Evolutionary conservation across 2,888 invertebrate species (phyloP).

Genomic region (Aleiodes leptofemur): DNA sequence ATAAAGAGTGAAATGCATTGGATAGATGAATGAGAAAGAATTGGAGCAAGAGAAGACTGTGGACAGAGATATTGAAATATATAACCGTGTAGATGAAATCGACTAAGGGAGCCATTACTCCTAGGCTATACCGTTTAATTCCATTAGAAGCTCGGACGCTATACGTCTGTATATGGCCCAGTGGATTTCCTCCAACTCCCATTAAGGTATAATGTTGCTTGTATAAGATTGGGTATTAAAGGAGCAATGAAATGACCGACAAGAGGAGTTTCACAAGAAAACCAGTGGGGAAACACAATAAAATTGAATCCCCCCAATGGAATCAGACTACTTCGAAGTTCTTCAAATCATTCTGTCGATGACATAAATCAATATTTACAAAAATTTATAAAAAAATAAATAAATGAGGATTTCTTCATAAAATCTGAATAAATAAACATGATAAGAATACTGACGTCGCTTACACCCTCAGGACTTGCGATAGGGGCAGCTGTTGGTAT

Average conservation of each 20-base stretch:
- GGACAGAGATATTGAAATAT: constrained; percentile 14
- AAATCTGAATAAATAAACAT: too few species aligned
- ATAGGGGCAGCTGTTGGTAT: constrained; percentile 73
- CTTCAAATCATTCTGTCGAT: too few species aligned
- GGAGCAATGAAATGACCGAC: neutral
- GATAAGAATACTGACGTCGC: constrained; percentile 67
- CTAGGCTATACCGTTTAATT: neutral
- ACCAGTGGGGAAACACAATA: too few species aligned
- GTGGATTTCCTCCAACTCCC: neutral
- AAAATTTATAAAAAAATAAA: too few species aligned
- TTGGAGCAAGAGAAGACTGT: constrained; percentile 15
- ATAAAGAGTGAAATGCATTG: neutral
- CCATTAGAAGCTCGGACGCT: neutral
- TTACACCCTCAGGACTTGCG: constrained; percentile 76
- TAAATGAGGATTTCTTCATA: too few species aligned
- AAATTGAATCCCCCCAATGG: too few species aligned
- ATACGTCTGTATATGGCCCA: constrained; percentile 15
- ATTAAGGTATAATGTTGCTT: constrained; percentile 14
- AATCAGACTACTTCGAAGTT: too few species aligned
- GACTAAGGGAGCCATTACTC: neutral
- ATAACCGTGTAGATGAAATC: constrained; percentile 8
- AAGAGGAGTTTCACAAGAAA: neutral
- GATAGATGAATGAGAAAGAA: constrained; percentile 17
- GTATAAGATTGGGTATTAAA: constrained; percentile 2
- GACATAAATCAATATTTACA: too few species aligned